A percentile compares a stretch with the other conserved stretches of the same genome.
phyloP scores from a whole-genome alignment of 30 jellyfish, hydroid and myxozoan genomes.

The Nemopilema nomurai region DNA sequence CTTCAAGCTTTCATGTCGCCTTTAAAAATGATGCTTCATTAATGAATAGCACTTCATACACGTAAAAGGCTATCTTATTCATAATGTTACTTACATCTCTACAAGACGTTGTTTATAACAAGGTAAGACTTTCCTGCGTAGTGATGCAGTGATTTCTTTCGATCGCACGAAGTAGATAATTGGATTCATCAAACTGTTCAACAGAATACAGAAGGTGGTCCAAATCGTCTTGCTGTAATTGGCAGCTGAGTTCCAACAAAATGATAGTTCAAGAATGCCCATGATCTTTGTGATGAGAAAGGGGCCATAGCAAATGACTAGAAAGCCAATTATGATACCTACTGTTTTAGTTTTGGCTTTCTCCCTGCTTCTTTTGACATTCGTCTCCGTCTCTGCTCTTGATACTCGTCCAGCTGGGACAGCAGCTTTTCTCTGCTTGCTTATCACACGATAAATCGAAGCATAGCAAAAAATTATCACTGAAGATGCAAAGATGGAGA shows the following conservation, averaged over 20 bases:
- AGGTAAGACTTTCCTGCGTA: background rate
- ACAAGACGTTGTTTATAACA: background rate
- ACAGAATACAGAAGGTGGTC: background rate
- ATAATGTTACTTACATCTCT: no score
- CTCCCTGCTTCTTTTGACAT: background rate
- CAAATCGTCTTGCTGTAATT: background rate
- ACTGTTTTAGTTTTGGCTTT: background rate
- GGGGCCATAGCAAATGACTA: background rate
- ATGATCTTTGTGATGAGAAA: background rate
- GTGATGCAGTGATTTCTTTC: background rate
- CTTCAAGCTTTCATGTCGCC: no score
- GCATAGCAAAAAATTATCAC: background rate
- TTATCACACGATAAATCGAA: background rate
- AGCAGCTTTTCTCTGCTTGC: background rate
- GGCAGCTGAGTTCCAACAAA: background rate
- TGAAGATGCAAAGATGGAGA: background rate
- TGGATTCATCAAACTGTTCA: constrained; percentile 11
- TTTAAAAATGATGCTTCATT: no score
- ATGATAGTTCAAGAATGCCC: background rate
- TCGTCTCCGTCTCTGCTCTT: background rate
- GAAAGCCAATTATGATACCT: background rate
- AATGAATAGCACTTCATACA: no score
- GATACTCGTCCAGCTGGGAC: background rate
- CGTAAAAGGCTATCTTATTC: no score
- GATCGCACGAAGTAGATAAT: background rate